These are phyloP conservation scores for Alces alces DNA, from an alignment of 2,113 vertebrate species.

Conservation along the genomic window DNA sequence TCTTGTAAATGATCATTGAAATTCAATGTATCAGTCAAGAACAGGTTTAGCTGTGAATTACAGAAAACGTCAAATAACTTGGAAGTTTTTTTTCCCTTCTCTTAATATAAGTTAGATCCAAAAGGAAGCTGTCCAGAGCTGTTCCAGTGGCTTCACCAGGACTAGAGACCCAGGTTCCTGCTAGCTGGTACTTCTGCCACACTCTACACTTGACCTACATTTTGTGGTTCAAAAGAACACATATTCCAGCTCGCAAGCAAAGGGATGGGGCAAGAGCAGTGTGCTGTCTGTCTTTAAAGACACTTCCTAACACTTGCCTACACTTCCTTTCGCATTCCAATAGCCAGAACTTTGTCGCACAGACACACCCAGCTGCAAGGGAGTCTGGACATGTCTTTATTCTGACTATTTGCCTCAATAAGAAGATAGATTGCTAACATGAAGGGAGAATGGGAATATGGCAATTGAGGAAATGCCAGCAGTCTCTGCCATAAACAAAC, in stretches of 20 bases:
- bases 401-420: neutral
- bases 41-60: neutral
- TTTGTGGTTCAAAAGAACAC: neutral
- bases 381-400: neutral
- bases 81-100: neutral
- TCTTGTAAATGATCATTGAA: neutral
- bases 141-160: neutral
- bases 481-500: neutral
- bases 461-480: neutral
- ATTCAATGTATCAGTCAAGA: neutral
- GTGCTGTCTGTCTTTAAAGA: neutral
- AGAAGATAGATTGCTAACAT: neutral
- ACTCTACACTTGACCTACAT: neutral
- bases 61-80: neutral
- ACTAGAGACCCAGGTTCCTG: neutral
- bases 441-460: neutral
- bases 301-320: neutral
- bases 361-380: neutral
- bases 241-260: neutral
- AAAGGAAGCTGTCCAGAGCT: neutral
- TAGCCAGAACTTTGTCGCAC: neutral
- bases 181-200: neutral
- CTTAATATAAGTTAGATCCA: neutral
- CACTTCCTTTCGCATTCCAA: neutral
- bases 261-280: neutral